These are phyloP conservation scores for Cyclura pinguis DNA, from an alignment of 2,797 vertebrate genomes.

Conservation along the genomic window DNA sequence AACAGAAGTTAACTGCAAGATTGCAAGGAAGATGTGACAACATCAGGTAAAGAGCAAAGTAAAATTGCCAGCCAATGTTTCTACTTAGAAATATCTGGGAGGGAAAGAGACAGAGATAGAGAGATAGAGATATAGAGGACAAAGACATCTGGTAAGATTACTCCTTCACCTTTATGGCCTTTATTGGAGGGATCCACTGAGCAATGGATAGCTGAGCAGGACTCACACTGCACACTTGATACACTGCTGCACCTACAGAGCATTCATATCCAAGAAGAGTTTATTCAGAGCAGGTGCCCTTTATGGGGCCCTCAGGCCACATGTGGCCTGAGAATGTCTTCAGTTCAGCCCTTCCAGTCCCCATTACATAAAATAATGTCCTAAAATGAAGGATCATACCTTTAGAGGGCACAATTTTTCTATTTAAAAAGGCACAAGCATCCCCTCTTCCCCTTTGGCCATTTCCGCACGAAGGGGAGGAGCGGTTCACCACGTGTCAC, in stretches of 20 bases:
- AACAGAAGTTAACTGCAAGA: slow-evolving; percentile 28
- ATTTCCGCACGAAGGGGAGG: no score
- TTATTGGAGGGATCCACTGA: not conserved
- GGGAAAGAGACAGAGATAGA: no score
- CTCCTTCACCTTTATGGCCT: no score
- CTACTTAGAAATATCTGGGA: not conserved
- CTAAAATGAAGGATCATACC: no score
- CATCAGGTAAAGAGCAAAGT: not conserved
- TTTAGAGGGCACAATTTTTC: no score
- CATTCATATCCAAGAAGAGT: not conserved
- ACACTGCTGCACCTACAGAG: not conserved
- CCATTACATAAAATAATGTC: no score
- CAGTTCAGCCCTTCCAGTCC: no score
- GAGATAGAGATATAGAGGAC: no score
- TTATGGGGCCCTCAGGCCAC: not conserved
- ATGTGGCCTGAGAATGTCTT: no score
- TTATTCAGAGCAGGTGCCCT: not conserved
- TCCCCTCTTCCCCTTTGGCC: no score
- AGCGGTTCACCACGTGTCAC: no score
- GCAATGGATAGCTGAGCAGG: not conserved
- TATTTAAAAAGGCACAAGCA: no score
- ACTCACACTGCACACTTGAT: not conserved
- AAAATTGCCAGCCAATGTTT: not conserved
- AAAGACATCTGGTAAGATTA: not conserved
- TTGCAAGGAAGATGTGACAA: not conserved